A percentile compares a stretch with the other conserved stretches of the same genome.
Conservation (phyloP, 1,140 invertebrate species). For the Sitophilus oryzae region DNA sequence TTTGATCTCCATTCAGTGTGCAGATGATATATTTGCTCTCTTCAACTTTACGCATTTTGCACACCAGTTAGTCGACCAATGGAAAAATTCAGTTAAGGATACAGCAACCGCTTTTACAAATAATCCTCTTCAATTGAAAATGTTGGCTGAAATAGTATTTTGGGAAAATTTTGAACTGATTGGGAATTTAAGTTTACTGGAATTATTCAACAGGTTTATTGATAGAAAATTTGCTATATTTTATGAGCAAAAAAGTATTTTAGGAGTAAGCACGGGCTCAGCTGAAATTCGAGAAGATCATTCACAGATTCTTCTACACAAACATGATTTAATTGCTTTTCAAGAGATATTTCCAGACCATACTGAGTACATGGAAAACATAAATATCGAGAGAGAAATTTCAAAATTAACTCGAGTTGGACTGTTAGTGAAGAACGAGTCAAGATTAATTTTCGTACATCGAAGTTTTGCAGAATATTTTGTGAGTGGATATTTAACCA, state of each 20-base stretch:
- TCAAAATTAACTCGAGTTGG: not conserved
- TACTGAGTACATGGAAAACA: too few relatives aligned
- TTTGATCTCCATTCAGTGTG: too few relatives aligned
- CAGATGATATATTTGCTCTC: not conserved
- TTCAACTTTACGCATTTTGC: not conserved
- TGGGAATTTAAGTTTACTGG: not conserved
- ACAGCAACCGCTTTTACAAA: not conserved
- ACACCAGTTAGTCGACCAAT: not conserved
- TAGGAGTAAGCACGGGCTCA: not conserved
- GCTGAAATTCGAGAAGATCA: too few relatives aligned
- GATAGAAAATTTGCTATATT: not conserved
- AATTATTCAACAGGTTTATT: not conserved
- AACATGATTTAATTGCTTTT: too few relatives aligned
- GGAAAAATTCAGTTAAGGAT: not conserved
- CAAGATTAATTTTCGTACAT: not conserved
- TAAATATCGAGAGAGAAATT: too few relatives aligned
- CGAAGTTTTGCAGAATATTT: constrained; percentile 2
- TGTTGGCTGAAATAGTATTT: constrained; percentile 1
- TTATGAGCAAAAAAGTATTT: not conserved
- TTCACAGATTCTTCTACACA: too few relatives aligned
- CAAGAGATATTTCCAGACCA: too few relatives aligned
- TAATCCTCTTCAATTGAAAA: not conserved
- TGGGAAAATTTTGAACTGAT: not conserved
- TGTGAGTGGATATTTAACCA: not conserved
- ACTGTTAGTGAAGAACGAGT: not conserved